Evolutionary conservation across 2,888 invertebrate species (phyloP), one percentile per base, ranked within the genome.

Genomic region (Tethea ocularis): DNA sequence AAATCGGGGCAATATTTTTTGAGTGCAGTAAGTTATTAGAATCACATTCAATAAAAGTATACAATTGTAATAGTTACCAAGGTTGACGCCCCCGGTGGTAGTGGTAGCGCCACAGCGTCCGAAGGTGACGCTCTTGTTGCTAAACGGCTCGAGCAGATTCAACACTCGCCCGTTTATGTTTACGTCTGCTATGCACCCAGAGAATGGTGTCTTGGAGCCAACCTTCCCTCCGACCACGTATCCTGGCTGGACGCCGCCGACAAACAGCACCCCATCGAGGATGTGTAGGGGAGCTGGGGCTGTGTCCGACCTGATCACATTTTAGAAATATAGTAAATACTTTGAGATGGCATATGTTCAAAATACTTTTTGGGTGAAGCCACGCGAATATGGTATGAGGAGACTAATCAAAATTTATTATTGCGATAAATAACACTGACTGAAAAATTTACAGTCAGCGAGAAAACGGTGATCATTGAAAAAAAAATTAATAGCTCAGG

Each of bases 121-220:
- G 73, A 88, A 82, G 17, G 82, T 85, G 65, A 85, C 78, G 63
- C 87, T 85, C 63, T 75, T 74, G 61, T 88, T 82, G 68, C 83
- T 79, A 80, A 74, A 84, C 1, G 90, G 88, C 64, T 86, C 85
- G 36, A 89, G 71, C 23, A 91, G 75, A 67, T 85, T 89, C 24
- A 91, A 78, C 41, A 89, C 82, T 60, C 95, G 94, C 1, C 97
- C 97, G 81, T 99, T 98, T 57, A 99, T 90, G 0, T 97, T 98
- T 0, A 97, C 96, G 84, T 99, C 99, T 0, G 97, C 98, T 52
- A 99, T 96, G 86, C 99, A 99, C 1, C 99, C 99, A 26, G 94
- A 92, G 82, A 98, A 98, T 4, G 96, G 94, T 5, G 91, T 89
- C 56, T 93, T 90, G 0, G 95, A 94, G 7, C 95, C 94, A 0